These are phyloP conservation scores for Nipponacmea schrenckii DNA, from an alignment of 2,888 invertebrate genomes.

Conservation along the genomic window DNA sequence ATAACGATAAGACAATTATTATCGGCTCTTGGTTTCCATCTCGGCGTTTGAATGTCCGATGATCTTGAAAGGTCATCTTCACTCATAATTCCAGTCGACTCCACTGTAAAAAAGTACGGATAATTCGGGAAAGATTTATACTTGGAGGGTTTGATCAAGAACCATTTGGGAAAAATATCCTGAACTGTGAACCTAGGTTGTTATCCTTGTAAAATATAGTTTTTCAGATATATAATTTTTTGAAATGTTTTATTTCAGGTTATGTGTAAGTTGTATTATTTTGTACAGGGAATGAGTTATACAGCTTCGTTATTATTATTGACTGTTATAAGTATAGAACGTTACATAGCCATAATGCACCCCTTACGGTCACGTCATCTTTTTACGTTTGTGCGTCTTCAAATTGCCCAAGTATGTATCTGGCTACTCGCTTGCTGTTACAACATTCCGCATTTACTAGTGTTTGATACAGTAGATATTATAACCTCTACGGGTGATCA, in stretches of 20 bases:
- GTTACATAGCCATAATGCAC: slow-evolving; percentile 71
- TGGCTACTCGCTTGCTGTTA: slow-evolving; percentile 86
- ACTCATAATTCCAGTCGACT: too few relatives aligned
- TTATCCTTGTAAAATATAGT: too few relatives aligned
- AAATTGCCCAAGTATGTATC: slow-evolving; percentile 81
- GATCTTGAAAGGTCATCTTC: too few relatives aligned
- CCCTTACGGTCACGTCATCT: slow-evolving; percentile 86
- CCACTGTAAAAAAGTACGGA: too few relatives aligned
- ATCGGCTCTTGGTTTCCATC: too few relatives aligned
- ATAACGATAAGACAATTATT: too few relatives aligned
- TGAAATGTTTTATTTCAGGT: slow-evolving; percentile 41
- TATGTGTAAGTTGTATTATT: slow-evolving; percentile 90
- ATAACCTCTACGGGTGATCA: background rate
- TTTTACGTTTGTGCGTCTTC: slow-evolving; percentile 77
- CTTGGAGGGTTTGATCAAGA: too few relatives aligned
- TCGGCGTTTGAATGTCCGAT: too few relatives aligned
- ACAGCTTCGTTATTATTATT: slow-evolving; percentile 90
- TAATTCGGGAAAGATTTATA: too few relatives aligned
- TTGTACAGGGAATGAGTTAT: slow-evolving; percentile 87
- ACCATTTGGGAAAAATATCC: too few relatives aligned
- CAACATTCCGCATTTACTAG: slow-evolving; percentile 85
- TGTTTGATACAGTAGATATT: slow-evolving; percentile 81
- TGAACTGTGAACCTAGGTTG: too few relatives aligned
- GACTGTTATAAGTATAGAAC: slow-evolving; percentile 74
- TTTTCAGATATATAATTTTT: too few relatives aligned